Conservation (phyloP, 2,888 invertebrate species). For the Meiosimyza decipiens region DNA sequence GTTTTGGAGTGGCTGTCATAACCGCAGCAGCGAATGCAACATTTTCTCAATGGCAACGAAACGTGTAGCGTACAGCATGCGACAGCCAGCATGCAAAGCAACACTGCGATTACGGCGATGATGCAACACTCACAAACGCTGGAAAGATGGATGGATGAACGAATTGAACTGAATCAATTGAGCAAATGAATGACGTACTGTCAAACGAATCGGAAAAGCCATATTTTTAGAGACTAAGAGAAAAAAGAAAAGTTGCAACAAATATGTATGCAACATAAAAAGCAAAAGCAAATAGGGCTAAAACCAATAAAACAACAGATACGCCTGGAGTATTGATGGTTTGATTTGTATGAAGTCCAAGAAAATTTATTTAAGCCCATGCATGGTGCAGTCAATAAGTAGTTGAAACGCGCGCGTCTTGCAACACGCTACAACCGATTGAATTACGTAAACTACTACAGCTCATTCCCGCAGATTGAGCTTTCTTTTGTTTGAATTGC, state of each 20-base stretch:
- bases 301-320: not conserved
- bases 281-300: not conserved
- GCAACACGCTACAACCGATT: slow-evolving; percentile 12
- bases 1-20: not conserved
- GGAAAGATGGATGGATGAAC: no score
- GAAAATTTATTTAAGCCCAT: slow-evolving; percentile 33
- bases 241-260: slow-evolving; percentile 29
- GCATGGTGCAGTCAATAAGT: slow-evolving; percentile 5
- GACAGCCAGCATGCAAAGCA: slow-evolving; percentile 20
- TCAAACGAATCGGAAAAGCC: slow-evolving; percentile 48
- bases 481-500: no score
- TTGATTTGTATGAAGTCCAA: no score
- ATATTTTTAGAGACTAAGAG: slow-evolving; percentile 40
- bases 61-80: not conserved
- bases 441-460: not conserved
- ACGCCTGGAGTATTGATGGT: not conserved
- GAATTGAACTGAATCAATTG: no score
- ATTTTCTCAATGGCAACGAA: slow-evolving; percentile 21
- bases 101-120: not conserved
- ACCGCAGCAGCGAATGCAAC: not conserved
- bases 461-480: no score
- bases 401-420: slow-evolving; percentile 31
- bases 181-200: slow-evolving; percentile 42
- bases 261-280: not conserved
- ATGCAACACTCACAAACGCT: slow-evolving; percentile 23